phyloP scores from a whole-genome alignment of 2,888 invertebrate species.

The Anthrax anthrax region DNA sequence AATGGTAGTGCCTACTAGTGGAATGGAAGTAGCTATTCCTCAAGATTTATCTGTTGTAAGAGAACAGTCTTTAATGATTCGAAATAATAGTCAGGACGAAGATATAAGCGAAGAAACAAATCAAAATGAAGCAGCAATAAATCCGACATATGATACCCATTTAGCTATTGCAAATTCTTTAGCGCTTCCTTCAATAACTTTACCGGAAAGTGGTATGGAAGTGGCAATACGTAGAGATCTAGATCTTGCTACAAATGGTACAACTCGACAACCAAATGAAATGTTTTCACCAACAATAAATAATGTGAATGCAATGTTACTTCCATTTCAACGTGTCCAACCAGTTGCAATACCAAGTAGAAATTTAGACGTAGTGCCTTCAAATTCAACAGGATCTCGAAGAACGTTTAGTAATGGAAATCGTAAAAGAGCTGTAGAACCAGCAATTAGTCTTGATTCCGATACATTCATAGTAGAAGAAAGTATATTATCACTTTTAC shows the following conservation, averaged over 20 bases:
- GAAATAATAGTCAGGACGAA: slow-evolving; percentile 25
- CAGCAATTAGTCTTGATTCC: slow-evolving; percentile 34
- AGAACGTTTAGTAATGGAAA: slow-evolving; percentile 17
- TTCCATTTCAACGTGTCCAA: slow-evolving; percentile 34
- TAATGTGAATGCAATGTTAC: slow-evolving; percentile 25
- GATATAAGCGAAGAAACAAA: slow-evolving; percentile 19
- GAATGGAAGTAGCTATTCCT: slow-evolving; percentile 35
- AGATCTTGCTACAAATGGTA: slow-evolving; percentile 16
- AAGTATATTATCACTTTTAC: slow-evolving; percentile 75
- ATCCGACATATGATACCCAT: slow-evolving; percentile 12
- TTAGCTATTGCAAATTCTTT: slow-evolving; percentile 18
- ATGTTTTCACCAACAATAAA: slow-evolving; percentile 30
- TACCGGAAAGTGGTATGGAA: slow-evolving; percentile 32
- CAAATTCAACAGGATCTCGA: slow-evolving; percentile 22
- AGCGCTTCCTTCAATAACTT: slow-evolving; percentile 26
- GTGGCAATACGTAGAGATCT: slow-evolving; percentile 31
- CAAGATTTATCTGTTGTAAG: slow-evolving; percentile 34
- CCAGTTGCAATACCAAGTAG: slow-evolving; percentile 32
- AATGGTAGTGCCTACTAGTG: slow-evolving; percentile 19
- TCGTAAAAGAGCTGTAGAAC: slow-evolving; percentile 30
- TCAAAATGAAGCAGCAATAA: slow-evolving; percentile 21
- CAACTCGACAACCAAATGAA: slow-evolving; percentile 20
- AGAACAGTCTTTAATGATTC: slow-evolving; percentile 29
- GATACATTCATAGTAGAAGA: slow-evolving; percentile 56
- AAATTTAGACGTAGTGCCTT: slow-evolving; percentile 36